Conservation (phyloP, 2,113 vertebrate genomes). For the Rafetus swinhoei region DNA sequence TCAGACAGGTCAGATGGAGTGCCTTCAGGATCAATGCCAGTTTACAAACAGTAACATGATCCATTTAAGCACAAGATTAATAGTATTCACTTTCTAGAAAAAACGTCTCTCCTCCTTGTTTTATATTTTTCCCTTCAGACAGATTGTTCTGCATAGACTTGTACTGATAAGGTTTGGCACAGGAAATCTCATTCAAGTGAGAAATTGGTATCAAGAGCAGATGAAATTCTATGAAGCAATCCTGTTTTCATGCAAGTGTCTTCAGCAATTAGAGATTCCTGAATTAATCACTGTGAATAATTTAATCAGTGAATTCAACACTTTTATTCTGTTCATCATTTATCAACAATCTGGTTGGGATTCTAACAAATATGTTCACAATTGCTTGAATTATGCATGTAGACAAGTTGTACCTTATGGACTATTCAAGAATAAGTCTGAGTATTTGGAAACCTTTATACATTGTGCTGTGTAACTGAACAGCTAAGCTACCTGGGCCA, state of each 20-base stretch:
- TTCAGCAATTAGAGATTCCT: neutral
- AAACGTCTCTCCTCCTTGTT: neutral
- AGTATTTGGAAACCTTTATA: neutral
- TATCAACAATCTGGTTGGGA: neutral
- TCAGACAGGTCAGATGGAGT: conserved; percentile 40
- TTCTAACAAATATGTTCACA: neutral
- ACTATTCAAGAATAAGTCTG: neutral
- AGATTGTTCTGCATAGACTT: neutral
- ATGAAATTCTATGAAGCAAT: neutral
- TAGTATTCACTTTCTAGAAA: conserved; percentile 1
- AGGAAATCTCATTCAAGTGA: neutral
- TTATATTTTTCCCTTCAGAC: neutral
- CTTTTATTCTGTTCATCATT: neutral
- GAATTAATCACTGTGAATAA: neutral
- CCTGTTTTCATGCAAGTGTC: neutral
- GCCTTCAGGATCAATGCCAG: neutral
- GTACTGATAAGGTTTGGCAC: neutral
- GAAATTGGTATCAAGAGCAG: neutral
- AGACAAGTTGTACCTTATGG: fast-evolving
- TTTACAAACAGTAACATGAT: conserved; percentile 45
- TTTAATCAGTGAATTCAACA: neutral
- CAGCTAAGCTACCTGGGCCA: neutral
- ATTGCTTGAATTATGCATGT: neutral
- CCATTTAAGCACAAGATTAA: neutral
- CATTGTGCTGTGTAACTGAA: neutral